Conservation (phyloP, 2,888 invertebrate genomes). For the Hololepta plana region DNA sequence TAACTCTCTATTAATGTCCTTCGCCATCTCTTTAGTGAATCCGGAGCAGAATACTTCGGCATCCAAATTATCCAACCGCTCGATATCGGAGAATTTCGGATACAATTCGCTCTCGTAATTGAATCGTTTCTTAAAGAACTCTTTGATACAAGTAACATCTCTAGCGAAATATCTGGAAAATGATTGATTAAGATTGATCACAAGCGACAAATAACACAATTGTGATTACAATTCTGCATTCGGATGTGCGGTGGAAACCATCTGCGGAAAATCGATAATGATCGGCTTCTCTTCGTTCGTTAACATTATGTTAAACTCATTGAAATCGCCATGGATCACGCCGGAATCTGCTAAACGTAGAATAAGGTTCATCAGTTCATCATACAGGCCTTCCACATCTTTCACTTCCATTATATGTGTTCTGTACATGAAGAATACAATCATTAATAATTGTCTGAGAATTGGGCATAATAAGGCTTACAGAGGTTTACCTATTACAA, state of each 20-base stretch:
- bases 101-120: slow-evolving; percentile 69
- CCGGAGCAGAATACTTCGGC: slow-evolving; percentile 83
- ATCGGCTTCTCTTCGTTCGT: slow-evolving; percentile 61
- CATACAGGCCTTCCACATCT: slow-evolving; percentile 66
- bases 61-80: slow-evolving; percentile 68
- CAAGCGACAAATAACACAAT: neutral
- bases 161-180: slow-evolving; percentile 63
- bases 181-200: neutral
- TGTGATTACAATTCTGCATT: slow-evolving; percentile 58
- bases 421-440: slow-evolving; percentile 21
- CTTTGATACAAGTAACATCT: slow-evolving; percentile 82
- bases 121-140: slow-evolving; percentile 82
- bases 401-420: slow-evolving; percentile 41
- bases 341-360: slow-evolving; percentile 83
- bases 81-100: slow-evolving; percentile 58
- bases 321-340: slow-evolving; percentile 97
- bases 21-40: slow-evolving; percentile 65
- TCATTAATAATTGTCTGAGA: neutral
- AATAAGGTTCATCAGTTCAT: slow-evolving; percentile 86
- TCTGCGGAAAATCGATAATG: slow-evolving; percentile 97
- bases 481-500: slow-evolving; percentile 68
- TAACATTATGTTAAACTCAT: slow-evolving; percentile 96
- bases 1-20: slow-evolving; percentile 40
- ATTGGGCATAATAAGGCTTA: slow-evolving; percentile 28
- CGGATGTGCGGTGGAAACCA: slow-evolving; percentile 85